Percentiles rank a stretch among this genome's conserved stretches.
These are phyloP conservation scores for Forbesichthys agassizii DNA, from an alignment of 2,113 vertebrate genomes.

Conservation along the genomic window DNA sequence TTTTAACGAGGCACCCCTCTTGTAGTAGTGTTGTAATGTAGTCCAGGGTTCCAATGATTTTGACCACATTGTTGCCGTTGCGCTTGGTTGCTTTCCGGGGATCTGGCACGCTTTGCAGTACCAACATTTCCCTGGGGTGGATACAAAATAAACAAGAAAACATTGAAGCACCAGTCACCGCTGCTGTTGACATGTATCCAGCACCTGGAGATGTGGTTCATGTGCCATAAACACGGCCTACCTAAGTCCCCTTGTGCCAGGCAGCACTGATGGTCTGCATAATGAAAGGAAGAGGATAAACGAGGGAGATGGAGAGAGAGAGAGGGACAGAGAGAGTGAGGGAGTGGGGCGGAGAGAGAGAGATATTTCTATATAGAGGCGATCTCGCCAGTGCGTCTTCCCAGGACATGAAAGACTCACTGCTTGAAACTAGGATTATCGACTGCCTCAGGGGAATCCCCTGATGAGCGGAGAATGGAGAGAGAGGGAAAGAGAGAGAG, in stretches of 20 bases:
- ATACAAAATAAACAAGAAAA: constrained; percentile 13
- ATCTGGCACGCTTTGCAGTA: neutral
- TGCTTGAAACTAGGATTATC: constrained; percentile 64
- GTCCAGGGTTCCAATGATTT: neutral
- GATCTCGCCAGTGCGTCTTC: constrained; percentile 56
- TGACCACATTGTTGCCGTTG: neutral
- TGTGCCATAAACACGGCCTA: constrained; percentile 30
- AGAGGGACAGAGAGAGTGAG: constrained; percentile 2
- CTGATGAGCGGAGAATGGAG: constrained; percentile 51
- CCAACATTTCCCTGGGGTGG: neutral
- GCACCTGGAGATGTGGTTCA: constrained; percentile 20
- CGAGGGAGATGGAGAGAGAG: constrained; percentile 3
- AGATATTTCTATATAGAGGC: constrained; percentile 37
- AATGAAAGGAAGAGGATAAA: constrained; percentile 43
- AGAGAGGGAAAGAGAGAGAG: constrained; percentile 8
- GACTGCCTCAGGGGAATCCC: constrained; percentile 57
- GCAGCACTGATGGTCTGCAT: constrained; percentile 34
- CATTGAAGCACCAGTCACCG: constrained; percentile 10
- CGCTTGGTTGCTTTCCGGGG: neutral
- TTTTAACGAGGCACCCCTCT: neutral
- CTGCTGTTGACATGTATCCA: neutral
- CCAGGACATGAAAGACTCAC: constrained; percentile 65
- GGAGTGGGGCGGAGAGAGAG: neutral
- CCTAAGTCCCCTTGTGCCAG: constrained; percentile 1
- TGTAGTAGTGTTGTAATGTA: neutral